These are phyloP conservation scores for Limnephilus lunatus DNA, from an alignment of 2,888 invertebrate genomes.

Conservation along the genomic window DNA sequence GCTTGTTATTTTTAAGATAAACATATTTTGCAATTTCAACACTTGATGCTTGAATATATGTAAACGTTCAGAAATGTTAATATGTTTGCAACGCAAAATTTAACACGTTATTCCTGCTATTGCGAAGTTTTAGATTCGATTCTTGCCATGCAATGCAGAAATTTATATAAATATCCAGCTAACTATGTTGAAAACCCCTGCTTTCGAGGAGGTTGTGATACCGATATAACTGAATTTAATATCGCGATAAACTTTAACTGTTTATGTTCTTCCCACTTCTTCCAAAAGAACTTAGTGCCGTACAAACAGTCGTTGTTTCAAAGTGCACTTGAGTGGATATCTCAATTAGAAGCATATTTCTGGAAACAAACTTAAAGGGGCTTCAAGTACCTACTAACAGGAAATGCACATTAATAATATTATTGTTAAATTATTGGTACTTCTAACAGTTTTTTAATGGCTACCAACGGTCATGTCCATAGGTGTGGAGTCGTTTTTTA, in stretches of 20 bases:
- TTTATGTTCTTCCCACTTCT: background rate
- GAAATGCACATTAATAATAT: background rate
- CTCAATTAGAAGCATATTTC: background rate
- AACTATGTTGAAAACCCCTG: background rate
- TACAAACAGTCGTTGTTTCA: background rate
- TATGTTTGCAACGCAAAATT: too few species aligned
- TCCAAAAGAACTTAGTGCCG: background rate
- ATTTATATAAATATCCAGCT: background rate
- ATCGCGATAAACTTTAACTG: background rate
- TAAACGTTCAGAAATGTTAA: background rate
- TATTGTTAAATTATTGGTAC: background rate
- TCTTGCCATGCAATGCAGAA: background rate
- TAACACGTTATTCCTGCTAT: too few species aligned
- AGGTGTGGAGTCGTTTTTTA: background rate
- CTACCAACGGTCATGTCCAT: background rate
- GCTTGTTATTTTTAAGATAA: background rate
- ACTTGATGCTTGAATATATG: background rate
- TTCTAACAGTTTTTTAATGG: background rate
- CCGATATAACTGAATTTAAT: background rate
- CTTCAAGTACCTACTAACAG: background rate
- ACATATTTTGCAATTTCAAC: background rate
- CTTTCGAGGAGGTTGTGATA: background rate
- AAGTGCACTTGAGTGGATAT: background rate
- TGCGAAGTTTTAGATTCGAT: too few species aligned
- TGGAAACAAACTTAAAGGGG: background rate